A percentile compares a stretch with the other conserved stretches of the same genome.
Conservation (phyloP, 2,797 vertebrate genomes). For the Craterocephalus amniculus region DNA sequence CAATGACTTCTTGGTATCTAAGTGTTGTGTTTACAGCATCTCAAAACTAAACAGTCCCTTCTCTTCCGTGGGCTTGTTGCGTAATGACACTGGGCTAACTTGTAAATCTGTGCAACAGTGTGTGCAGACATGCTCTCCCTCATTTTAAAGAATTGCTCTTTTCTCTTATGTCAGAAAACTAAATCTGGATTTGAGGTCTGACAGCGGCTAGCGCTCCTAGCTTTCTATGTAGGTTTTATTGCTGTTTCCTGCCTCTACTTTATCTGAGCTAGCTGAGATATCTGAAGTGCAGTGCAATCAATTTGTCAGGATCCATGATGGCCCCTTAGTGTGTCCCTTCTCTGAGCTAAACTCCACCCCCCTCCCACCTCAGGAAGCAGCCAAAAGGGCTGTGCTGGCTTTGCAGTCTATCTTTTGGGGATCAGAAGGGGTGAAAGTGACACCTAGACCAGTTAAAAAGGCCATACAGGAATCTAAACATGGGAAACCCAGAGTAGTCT, state of each 20-base stretch:
- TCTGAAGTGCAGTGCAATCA: slow-evolving; percentile 65
- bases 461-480: slow-evolving; percentile 91
- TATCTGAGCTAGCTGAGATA: slow-evolving; percentile 51
- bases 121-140: slow-evolving; percentile 18
- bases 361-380: slow-evolving; percentile 81
- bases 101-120: slow-evolving; percentile 11
- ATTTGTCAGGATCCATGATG: slow-evolving; percentile 35
- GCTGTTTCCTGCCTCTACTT: slow-evolving; percentile 25
- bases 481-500: slow-evolving; percentile 90
- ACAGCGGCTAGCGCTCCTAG: slow-evolving; percentile 6
- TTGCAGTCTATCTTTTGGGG: slow-evolving; percentile 93
- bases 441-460: slow-evolving; percentile 89
- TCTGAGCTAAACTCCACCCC: slow-evolving; percentile 6
- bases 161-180: slow-evolving; percentile 11
- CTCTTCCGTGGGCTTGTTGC: slow-evolving; percentile 24
- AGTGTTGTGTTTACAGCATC: slow-evolving; percentile 26
- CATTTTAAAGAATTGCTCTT: slow-evolving; percentile 15
- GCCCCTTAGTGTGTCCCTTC: slow-evolving; percentile 43
- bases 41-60: slow-evolving; percentile 26
- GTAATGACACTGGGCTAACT: slow-evolving; percentile 13
- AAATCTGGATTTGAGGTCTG: slow-evolving; percentile 23
- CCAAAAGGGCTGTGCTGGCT: slow-evolving; percentile 87
- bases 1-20: slow-evolving; percentile 35
- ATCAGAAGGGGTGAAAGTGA: slow-evolving; percentile 86
- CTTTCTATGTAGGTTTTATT: slow-evolving; percentile 26